Evolutionary conservation across 2,113 vertebrate species (phyloP).

Genomic region (Oophaga pumilio): DNA sequence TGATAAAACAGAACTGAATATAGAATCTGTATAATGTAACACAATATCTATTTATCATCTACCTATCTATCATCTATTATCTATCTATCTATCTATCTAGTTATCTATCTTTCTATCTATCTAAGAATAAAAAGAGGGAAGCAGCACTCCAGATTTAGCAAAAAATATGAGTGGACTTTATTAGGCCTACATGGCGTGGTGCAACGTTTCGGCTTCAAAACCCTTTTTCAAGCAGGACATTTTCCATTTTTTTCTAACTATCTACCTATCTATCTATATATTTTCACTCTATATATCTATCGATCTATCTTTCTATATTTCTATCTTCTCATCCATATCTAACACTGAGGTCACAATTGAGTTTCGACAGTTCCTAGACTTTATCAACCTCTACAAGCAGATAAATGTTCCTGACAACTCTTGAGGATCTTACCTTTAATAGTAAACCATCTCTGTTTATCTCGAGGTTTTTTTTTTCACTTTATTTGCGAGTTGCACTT

Average conservation of each 20-base stretch:
- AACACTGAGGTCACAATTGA: not conserved
- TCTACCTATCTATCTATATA: not conserved
- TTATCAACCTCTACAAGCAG: not conserved
- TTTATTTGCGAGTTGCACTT: slow-evolving; percentile 39
- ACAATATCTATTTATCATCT: too few species aligned
- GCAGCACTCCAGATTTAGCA: too few species aligned
- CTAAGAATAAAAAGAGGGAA: too few species aligned
- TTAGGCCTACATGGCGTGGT: too few species aligned
- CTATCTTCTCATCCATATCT: not conserved
- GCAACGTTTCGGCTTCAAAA: too few species aligned
- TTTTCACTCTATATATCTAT: not conserved
- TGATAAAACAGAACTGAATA: too few species aligned
- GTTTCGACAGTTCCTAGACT: not conserved
- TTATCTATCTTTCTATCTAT: too few species aligned
- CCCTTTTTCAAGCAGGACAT: too few species aligned
- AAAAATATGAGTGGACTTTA: too few species aligned
- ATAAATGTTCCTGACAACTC: not conserved
- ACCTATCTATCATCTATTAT: too few species aligned
- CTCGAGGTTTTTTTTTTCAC: not conserved
- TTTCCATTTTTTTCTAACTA: slow-evolving; percentile 1
- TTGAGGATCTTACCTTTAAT: not conserved
- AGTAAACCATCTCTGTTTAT: not conserved
- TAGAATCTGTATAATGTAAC: too few species aligned
- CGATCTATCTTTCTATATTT: not conserved
- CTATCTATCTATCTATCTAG: too few species aligned